Evolutionary conservation across 2,888 invertebrate genomes (phyloP), one percentile per base, ranked within the genome.

Genomic region (Eremobia ochroleuca): DNA sequence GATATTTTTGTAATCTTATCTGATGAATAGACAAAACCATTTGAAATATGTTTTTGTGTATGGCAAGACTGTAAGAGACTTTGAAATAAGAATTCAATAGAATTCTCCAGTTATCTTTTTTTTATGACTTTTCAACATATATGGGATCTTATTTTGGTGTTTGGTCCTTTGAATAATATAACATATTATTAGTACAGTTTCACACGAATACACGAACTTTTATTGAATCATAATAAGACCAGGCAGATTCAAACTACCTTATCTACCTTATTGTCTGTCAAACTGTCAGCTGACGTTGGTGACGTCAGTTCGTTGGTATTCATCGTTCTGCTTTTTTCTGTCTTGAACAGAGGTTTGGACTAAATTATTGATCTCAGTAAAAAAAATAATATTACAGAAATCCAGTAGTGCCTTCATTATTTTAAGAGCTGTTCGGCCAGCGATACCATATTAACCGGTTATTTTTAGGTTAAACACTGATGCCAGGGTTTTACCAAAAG

Each of bases 341-440:
- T 4, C 28, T 52, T 8, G 13, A 43, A 31, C 4, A 28, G 28
- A 25, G 4, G 21, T 43, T 15, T 25, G 9, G 68, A 58, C 21
- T 31, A 78, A 62, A 15, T 15, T 28, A 59, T 13, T 0, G 11
- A 52, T 61, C 52, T 79, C 43, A 72, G 52, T 79, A 52, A 4
- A 46, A 80, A 25, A 79, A 70, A 8, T 21, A 43, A 25, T 64
- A 64, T 58, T 81, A 58, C 46, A 78, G 13, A 21, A 46, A 64
- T 73, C 25, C 52, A 52, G 25, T 43, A 64, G 43, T 64, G 81
- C 58, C 46, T 80, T 58, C 55, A 49, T 64, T 37, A 34, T 5
- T n/a, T 28, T n/a, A 46, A 40, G 62, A 64, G 21, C 46, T 18
- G 37, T 74, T 66, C 28, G 62, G 43, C 25, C 46, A 18, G 21